Conservation (phyloP, 2,113 vertebrate species). For the Nanorana parkeri region DNA sequence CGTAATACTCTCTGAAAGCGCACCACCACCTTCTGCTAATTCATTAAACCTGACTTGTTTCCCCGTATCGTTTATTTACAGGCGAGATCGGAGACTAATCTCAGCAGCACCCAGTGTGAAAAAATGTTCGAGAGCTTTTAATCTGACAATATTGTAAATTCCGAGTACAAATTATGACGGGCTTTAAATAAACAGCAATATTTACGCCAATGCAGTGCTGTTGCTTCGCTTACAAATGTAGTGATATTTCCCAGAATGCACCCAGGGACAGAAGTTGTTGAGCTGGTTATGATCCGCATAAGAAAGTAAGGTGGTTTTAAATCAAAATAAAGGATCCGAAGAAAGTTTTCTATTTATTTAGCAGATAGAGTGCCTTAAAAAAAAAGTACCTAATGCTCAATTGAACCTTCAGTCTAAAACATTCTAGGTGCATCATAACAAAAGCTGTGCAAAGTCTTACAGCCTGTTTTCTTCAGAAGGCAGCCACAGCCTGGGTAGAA, state of each 20-base stretch:
- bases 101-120: neutral
- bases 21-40: neutral
- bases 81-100: neutral
- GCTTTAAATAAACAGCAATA: neutral
- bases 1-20: conserved; percentile 18
- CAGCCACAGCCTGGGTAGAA: no score
- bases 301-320: neutral
- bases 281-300: neutral
- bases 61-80: conserved; percentile 16
- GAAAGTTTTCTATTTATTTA: no score
- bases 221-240: neutral
- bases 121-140: neutral
- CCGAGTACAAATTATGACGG: conserved; percentile 9
- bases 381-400: no score
- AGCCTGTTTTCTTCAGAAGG: no score
- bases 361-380: no score
- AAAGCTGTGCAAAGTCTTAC: no score
- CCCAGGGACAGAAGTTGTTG: neutral
- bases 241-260: neutral
- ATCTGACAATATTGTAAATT: conserved; percentile 39
- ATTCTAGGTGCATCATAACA: no score
- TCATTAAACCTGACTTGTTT: conserved; percentile 25
- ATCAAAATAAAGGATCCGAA: neutral
- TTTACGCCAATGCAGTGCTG: neutral
- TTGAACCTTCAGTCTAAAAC: no score